Conservation (phyloP, 2,888 invertebrate genomes). For the Catocala sponsa region DNA sequence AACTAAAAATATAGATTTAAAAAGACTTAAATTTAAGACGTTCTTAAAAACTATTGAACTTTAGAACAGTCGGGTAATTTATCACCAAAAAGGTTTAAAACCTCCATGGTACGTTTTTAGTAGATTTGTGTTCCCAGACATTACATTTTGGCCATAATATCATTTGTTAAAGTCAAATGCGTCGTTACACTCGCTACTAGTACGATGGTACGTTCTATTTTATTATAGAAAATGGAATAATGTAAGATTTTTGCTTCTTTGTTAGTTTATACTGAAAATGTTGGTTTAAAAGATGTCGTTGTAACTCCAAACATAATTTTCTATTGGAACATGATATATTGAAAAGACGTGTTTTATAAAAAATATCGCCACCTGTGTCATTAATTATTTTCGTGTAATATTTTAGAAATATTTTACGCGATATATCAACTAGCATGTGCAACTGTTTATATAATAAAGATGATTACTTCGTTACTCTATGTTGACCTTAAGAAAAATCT, state of each 20-base stretch:
- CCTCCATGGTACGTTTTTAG: slow-evolving; percentile 39
- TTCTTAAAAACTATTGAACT: slow-evolving; percentile 25
- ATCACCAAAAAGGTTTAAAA: slow-evolving; percentile 39
- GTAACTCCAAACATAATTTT: no score
- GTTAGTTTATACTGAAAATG: slow-evolving; percentile 23
- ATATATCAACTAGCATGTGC: no score
- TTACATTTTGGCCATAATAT: slow-evolving; percentile 19
- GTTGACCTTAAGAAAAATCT: no score
- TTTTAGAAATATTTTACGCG: no score
- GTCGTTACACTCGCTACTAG: slow-evolving; percentile 51
- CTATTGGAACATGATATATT: no score
- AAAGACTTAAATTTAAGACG: slow-evolving; percentile 11
- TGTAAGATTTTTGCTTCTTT: slow-evolving; percentile 40
- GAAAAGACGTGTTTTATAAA: no score
- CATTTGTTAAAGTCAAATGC: slow-evolving; percentile 54
- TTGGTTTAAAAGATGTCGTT: neutral
- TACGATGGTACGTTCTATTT: slow-evolving; percentile 3
- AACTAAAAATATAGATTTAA: slow-evolving; percentile 14
- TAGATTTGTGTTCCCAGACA: slow-evolving; percentile 18
- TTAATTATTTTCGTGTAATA: no score
- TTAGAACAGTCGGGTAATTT: slow-evolving; percentile 40
- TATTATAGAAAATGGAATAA: slow-evolving; percentile 43
- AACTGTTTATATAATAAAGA: no score
- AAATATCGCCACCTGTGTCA: no score
- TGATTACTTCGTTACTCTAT: no score